Base-by-base conservation (phyloP, 1,140 invertebrate species). In the Zaprionus africanus region DNA sequence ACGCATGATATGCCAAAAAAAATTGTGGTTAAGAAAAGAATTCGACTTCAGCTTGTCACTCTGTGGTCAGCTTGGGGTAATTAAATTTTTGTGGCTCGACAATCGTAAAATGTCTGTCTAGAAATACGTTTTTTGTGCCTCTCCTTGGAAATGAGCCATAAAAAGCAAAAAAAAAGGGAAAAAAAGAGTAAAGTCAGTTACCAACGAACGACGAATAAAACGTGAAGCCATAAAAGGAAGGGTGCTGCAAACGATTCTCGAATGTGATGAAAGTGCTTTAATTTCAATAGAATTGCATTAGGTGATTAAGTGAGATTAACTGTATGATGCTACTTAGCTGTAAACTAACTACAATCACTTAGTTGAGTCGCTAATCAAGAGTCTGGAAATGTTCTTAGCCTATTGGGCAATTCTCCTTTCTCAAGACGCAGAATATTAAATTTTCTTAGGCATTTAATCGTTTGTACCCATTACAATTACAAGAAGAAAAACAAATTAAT, bases 11-110 rank as follows among this genome's bases (percentile, higher is more conserved):
- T 41, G 13, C 38, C 31, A 34, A 34, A 34, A 31, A 34, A 31
- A 11, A 11, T 34, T 7, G 9, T 34, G 31, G 31, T 34, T 3
- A 34, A 11, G 41, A 9, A 46, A 2, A 17, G 17, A 46, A 46
- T 17, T 7, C 41, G 41, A 46, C 41, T 46, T 17, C 7, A 46
- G 41, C 41, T 46, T 46, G 41, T 17, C 41, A 46, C 41, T 46
- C 41, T 46, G 41, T 46, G 41, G 41, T 46, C 41, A 46, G 41
- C 41, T 46, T 68, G 67, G 60, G 56, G 79, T 69, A 85, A 86
- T 85, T 86, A 82, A 76, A 76, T 78, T 72, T 73, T 68, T 82
- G 81, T 72, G 71, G 67, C 24, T 79, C 82, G 46, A 82, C 43
- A 74, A 81, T 46, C 41, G 41, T 60, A 53, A 68, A 74, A 75